These are phyloP conservation scores for Nixonia krombeini DNA, from an alignment of 1,140 invertebrate species.

Conservation along the genomic window DNA sequence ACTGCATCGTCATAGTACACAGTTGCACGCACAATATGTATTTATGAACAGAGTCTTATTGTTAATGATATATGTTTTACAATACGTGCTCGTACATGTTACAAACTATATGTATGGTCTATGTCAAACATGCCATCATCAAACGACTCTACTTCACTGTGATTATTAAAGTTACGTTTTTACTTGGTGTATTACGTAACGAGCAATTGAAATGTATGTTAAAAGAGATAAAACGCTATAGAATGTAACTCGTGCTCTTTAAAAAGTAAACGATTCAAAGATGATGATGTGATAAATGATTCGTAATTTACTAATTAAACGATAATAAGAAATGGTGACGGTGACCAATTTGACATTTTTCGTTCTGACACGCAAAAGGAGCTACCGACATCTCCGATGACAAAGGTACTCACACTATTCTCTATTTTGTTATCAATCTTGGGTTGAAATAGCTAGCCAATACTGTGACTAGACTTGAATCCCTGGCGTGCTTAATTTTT, in stretches of 20 bases:
- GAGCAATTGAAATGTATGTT: neutral
- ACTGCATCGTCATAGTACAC: conserved; percentile 11
- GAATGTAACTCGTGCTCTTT: conserved; percentile 66
- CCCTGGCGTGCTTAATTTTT: conserved; percentile 73
- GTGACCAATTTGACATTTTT: conserved; percentile 74
- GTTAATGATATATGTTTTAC: conserved; percentile 2
- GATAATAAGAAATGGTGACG: conserved; percentile 70
- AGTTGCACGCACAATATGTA: conserved; percentile 13
- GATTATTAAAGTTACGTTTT: neutral
- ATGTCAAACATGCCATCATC: conserved; percentile 6
- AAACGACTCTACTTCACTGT: neutral
- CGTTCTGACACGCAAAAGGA: conserved; percentile 74
- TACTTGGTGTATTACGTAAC: neutral
- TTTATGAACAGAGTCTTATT: neutral
- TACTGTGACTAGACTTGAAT: conserved; percentile 73
- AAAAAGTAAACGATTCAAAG: conserved; percentile 65
- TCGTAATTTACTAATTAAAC: conserved; percentile 65
- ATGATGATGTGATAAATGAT: conserved; percentile 47
- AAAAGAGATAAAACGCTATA: neutral
- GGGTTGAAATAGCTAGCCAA: conserved; percentile 69
- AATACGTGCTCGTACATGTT: neutral
- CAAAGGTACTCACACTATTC: conserved; percentile 71
- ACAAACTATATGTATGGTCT: conserved; percentile 2
- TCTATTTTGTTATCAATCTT: conserved; percentile 68
- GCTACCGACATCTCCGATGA: conserved; percentile 73